phyloP scores from a whole-genome alignment of 2,888 invertebrate species.

The Byasa hedistus region DNA sequence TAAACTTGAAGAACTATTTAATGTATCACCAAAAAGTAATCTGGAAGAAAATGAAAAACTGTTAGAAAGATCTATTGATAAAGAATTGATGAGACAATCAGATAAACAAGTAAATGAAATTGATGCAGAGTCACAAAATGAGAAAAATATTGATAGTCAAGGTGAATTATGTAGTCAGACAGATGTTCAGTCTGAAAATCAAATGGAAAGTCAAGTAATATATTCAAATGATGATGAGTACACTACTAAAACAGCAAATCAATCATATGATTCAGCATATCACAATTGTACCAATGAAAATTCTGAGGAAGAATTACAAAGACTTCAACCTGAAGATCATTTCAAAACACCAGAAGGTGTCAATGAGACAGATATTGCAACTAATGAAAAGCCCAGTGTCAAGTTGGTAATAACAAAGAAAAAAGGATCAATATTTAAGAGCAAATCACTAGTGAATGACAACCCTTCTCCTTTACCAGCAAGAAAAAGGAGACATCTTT shows the following conservation, averaged over 20 bases:
- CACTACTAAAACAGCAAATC: constrained; percentile 48
- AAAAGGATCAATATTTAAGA: constrained; percentile 94
- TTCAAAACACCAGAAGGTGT: constrained; percentile 67
- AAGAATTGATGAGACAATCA: constrained; percentile 29
- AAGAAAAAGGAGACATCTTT: constrained; percentile 88
- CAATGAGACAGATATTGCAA: constrained; percentile 59
- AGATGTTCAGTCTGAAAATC: constrained; percentile 26
- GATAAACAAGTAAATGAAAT: constrained; percentile 42
- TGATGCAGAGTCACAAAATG: constrained; percentile 34
- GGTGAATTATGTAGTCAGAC: background rate
- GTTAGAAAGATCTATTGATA: constrained; percentile 19
- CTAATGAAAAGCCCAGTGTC: constrained; percentile 79
- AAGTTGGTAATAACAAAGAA: constrained; percentile 88
- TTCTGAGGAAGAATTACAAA: constrained; percentile 64
- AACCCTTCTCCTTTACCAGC: constrained; percentile 79
- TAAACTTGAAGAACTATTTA: constrained; percentile 19
- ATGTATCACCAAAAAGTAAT: constrained; percentile 8
- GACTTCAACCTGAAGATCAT: constrained; percentile 65
- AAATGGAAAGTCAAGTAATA: constrained; percentile 33
- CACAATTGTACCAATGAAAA: constrained; percentile 73
- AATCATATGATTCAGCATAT: constrained; percentile 69
- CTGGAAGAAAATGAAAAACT: constrained; percentile 40
- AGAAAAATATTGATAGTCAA: constrained; percentile 13
- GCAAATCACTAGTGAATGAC: constrained; percentile 85
- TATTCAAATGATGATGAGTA: constrained; percentile 53